Conservation (phyloP, 2,888 invertebrate genomes). For the Megalurothrips usitatus region DNA sequence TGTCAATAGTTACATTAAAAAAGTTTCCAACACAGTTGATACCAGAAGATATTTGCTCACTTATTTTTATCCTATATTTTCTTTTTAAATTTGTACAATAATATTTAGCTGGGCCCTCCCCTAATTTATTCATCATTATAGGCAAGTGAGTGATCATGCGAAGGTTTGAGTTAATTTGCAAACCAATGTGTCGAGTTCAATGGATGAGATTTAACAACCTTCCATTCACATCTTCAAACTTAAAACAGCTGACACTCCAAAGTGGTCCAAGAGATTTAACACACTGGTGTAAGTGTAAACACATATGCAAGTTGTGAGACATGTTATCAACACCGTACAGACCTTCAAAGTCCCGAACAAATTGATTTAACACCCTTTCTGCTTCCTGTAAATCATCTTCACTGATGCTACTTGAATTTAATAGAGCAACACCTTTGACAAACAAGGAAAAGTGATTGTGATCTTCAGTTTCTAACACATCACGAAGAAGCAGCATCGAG, state of each 20-base stretch:
- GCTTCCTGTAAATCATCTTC: not conserved
- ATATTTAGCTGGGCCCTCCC: not conserved
- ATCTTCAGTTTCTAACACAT: no score
- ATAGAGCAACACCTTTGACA: not conserved
- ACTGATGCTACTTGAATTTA: not conserved
- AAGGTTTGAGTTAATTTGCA: not conserved
- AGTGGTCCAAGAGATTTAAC: not conserved
- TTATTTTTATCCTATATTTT: not conserved
- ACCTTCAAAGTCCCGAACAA: not conserved
- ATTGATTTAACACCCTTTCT: not conserved
- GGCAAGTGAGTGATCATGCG: not conserved
- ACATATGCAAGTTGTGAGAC: conserved; percentile 16
- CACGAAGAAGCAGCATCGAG: no score
- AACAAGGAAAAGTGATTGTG: not conserved
- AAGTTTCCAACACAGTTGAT: not conserved
- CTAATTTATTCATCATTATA: not conserved
- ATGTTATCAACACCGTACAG: not conserved
- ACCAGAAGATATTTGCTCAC: not conserved
- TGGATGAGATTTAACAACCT: conserved; percentile 13
- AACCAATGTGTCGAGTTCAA: not conserved
- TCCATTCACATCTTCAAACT: no score
- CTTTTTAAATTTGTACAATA: not conserved
- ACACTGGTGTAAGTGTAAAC: not conserved
- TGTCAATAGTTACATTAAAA: not conserved
- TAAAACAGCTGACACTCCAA: no score